Percentiles rank a stretch among this genome's conserved stretches.
Evolutionary conservation across 1,140 invertebrate genomes (phyloP).

Genomic region (Subanguina moxae): DNA sequence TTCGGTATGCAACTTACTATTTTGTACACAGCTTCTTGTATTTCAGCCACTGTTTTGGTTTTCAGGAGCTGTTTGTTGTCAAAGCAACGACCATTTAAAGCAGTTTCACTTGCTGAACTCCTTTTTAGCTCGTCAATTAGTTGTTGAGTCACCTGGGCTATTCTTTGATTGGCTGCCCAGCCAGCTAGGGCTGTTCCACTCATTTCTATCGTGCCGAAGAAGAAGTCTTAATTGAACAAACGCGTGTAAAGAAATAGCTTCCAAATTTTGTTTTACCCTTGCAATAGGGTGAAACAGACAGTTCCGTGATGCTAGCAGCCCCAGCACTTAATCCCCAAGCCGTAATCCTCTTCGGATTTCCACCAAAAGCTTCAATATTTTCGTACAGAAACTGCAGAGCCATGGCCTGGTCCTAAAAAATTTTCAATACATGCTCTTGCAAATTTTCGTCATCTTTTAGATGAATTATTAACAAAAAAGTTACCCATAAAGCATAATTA

Average conservation of each 20-base stretch:
- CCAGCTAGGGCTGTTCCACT: constrained; percentile 22
- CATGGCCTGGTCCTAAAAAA: constrained; percentile 62
- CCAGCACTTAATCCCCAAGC: constrained; percentile 67
- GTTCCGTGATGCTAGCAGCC: constrained; percentile 54
- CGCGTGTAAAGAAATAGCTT: not conserved
- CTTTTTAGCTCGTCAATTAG: constrained; percentile 6
- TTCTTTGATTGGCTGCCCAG: constrained; percentile 26
- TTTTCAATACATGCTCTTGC: constrained; percentile 77
- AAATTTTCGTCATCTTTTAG: constrained; percentile 65
- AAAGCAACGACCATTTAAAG: not conserved
- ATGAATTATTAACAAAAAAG: constrained; percentile 23
- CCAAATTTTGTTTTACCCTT: constrained; percentile 13
- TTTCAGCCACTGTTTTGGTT: constrained; percentile 26
- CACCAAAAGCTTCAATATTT: constrained; percentile 31
- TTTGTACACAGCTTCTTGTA: constrained; percentile 17
- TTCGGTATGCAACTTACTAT: constrained; percentile 11
- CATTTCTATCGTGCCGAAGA: constrained; percentile 20
- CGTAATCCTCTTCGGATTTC: constrained; percentile 22
- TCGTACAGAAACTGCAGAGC: constrained; percentile 58
- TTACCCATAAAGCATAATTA: constrained; percentile 48
- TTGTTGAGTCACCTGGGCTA: constrained; percentile 19
- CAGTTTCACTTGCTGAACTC: constrained; percentile 5
- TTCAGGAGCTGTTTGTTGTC: constrained; percentile 11
- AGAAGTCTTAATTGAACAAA: not conserved
- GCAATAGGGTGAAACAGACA: constrained; percentile 39